Evolutionary conservation across 2,113 vertebrate species (phyloP), one percentile per base, ranked within the genome.

Genomic region (Mesitornis unicolor): DNA sequence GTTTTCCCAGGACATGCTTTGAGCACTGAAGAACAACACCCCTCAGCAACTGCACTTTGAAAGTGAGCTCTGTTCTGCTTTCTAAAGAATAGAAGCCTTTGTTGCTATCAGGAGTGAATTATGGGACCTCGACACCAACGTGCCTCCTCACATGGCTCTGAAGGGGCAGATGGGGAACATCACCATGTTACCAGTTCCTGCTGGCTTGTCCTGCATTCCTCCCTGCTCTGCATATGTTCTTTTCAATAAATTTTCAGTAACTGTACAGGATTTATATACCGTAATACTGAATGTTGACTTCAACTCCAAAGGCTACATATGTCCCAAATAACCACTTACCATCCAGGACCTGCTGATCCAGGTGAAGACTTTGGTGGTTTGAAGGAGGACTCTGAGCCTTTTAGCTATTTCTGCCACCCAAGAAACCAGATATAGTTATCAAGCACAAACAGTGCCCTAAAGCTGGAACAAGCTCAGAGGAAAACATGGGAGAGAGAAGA

Each of bases 261-360:
- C 12, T 25, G 20, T 76, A 26, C 17, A 36, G 38, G 35, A 57
- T 65, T 86, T 80, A 26, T 40, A 31, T 29, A 57, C 26, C 63
- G 57, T 64, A 73, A 79, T 47, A 80, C 3, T 22, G 19, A 59
- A 42, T 0, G 0, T 13, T 29, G 26, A 16, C 28, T 75, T 91
- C 65, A 68, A 14, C 10, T 51, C 53, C 6, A 2, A 78, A 74
- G 45, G 59, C 20, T 59, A 29, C 0, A 0, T 43, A 22, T n/a
- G 8, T n/a, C n/a, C 29, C 45, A 91, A 6, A 68, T 11, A 82
- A 45, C 31, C 48, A n/a, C 10, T 31, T 29, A 9, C 4, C 20
- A 26, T 15, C 31, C 31, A 61, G 40, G n/a, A 74, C 0, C 1
- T 42, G 13, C 18, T 50, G 18, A 54, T 50, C 14, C 70, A 85